These are phyloP conservation scores for Nettapus auritus DNA, from an alignment of 2,113 vertebrate species.

Conservation along the genomic window DNA sequence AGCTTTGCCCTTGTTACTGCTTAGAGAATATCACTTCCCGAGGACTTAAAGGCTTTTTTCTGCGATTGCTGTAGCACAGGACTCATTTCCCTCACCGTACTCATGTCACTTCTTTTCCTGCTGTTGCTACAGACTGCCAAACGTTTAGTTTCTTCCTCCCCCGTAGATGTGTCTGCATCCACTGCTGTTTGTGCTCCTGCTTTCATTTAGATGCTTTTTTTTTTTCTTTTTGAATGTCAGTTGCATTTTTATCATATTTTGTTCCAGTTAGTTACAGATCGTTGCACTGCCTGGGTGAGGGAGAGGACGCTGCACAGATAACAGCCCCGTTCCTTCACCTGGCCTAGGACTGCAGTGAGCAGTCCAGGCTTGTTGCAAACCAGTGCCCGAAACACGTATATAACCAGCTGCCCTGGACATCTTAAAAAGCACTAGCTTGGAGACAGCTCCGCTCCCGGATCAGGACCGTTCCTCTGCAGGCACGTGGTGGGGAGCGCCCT, in stretches of 20 bases:
- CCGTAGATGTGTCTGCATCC: not conserved
- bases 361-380: not conserved
- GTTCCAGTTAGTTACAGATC: not conserved
- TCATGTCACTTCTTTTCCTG: not conserved
- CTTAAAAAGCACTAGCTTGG: too few species aligned
- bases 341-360: accelerated
- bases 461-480: not conserved
- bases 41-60: not conserved
- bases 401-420: not conserved
- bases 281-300: accelerated
- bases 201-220: not conserved
- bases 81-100: not conserved
- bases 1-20: not conserved
- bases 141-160: not conserved
- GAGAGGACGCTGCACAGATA: accelerated
- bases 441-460: too few species aligned
- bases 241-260: not conserved
- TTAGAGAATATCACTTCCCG: not conserved
- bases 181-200: not conserved
- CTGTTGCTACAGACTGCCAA: not conserved
- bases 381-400: not conserved
- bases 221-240: not conserved
- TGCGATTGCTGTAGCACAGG: not conserved
- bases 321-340: not conserved
- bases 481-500: not conserved